Conservation (phyloP, 2,888 invertebrate genomes). For the Rutpela maculata region DNA sequence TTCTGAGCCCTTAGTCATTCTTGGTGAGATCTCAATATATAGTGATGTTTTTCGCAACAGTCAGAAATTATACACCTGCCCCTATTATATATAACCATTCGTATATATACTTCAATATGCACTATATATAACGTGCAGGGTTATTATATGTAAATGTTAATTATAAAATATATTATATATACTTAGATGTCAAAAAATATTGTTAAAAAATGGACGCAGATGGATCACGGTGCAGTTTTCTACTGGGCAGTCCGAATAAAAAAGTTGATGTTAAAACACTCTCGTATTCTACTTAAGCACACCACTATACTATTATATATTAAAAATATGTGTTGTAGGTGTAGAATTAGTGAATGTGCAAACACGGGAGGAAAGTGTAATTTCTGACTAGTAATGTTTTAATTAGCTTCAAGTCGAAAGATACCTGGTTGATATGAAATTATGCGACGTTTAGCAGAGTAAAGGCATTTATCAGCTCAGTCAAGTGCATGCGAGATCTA, state of each 20-base stretch:
- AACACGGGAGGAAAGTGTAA: slow-evolving; percentile 30
- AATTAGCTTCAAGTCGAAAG: background rate
- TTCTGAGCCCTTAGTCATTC: slow-evolving; percentile 64
- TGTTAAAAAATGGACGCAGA: slow-evolving; percentile 54
- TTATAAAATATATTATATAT: slow-evolving; percentile 50
- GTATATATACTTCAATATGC: slow-evolving; percentile 45
- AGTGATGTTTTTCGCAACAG: slow-evolving; percentile 36
- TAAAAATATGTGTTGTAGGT: slow-evolving; percentile 58
- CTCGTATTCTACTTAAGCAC: slow-evolving; percentile 59
- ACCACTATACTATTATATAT: slow-evolving; percentile 57
- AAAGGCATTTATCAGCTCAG: background rate
- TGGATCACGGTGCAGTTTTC: slow-evolving; percentile 64
- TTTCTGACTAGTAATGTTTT: slow-evolving; percentile 13
- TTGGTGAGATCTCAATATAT: slow-evolving; percentile 55
- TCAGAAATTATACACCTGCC: slow-evolving; percentile 49
- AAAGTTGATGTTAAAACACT: slow-evolving; percentile 57
- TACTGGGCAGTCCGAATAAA: slow-evolving; percentile 55
- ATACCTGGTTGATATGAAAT: slow-evolving; percentile 17
- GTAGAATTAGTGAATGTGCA: slow-evolving; percentile 53
- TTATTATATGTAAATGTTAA: slow-evolving; percentile 56
- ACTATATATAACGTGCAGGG: slow-evolving; percentile 43
- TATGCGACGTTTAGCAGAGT: background rate
- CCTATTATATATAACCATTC: slow-evolving; percentile 42
- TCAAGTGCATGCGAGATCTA: background rate
- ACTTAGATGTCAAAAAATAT: slow-evolving; percentile 57